phyloP scores from a whole-genome alignment of 2,797 vertebrate genomes.

The Intellagama lesueurii region DNA sequence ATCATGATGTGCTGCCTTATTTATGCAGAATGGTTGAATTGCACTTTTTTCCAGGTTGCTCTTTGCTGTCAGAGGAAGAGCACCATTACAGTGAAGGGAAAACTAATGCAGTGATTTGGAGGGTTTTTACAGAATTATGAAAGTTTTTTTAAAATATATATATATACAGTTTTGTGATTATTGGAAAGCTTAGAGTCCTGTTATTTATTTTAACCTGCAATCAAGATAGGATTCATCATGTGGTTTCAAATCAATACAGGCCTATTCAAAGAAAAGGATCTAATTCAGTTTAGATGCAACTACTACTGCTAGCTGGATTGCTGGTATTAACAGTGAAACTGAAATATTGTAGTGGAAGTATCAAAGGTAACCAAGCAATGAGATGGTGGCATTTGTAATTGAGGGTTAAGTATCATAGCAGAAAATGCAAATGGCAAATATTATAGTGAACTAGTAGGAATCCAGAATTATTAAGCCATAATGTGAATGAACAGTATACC shows the following conservation, averaged over 20 bases:
- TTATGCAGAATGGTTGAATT: constrained; percentile 55
- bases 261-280: too few relatives aligned
- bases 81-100: constrained; percentile 36
- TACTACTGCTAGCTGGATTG: background rate
- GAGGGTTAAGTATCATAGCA: background rate
- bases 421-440: background rate
- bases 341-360: background rate
- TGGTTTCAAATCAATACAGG: too few relatives aligned
- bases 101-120: background rate
- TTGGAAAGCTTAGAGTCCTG: background rate
- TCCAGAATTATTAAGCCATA: background rate
- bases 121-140: constrained; percentile 31
- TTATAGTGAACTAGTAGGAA: background rate
- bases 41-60: constrained; percentile 51
- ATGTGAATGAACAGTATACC: background rate
- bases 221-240: background rate
- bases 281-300: background rate
- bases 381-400: background rate
- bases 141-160: background rate
- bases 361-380: background rate
- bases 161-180: background rate
- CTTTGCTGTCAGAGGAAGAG: constrained; percentile 62
- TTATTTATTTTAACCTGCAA: constrained; percentile 8
- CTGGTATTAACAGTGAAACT: background rate
- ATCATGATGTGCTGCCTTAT: constrained; percentile 61